These are phyloP conservation scores for Struthidea cinerea DNA, from an alignment of 2,113 vertebrate species.

Conservation along the genomic window DNA sequence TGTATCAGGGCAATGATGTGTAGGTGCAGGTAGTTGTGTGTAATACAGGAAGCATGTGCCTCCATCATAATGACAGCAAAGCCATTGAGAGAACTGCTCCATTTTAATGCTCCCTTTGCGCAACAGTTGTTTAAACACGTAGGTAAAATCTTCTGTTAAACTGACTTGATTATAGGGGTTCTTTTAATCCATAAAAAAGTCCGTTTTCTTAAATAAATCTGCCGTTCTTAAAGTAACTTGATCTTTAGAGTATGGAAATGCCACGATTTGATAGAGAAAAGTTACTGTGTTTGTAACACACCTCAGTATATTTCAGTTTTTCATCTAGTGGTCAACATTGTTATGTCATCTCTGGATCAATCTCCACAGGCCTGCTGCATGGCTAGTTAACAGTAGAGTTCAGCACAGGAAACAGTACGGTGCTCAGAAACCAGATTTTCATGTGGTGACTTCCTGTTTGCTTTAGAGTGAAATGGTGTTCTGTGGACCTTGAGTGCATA, in stretches of 20 bases:
- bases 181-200: not conserved
- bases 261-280: not conserved
- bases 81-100: not conserved
- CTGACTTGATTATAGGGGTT: not conserved
- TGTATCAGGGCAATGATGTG: not conserved
- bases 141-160: not conserved
- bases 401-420: not conserved
- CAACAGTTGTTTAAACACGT: not conserved
- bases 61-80: not conserved
- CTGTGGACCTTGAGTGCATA: not conserved
- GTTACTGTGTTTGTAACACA: not conserved
- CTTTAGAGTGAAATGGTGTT: not conserved
- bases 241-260: not conserved
- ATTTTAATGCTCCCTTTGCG: not conserved
- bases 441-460: not conserved
- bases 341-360: not conserved
- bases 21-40: not conserved
- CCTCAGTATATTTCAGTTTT: not conserved
- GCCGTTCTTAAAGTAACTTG: not conserved
- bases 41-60: not conserved
- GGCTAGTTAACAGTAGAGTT: not conserved
- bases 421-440: not conserved
- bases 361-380: not conserved
- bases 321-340: not conserved
- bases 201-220: not conserved